phyloP scores from a whole-genome alignment of 2,888 invertebrate species.

The Steinernema hermaphroditum region DNA sequence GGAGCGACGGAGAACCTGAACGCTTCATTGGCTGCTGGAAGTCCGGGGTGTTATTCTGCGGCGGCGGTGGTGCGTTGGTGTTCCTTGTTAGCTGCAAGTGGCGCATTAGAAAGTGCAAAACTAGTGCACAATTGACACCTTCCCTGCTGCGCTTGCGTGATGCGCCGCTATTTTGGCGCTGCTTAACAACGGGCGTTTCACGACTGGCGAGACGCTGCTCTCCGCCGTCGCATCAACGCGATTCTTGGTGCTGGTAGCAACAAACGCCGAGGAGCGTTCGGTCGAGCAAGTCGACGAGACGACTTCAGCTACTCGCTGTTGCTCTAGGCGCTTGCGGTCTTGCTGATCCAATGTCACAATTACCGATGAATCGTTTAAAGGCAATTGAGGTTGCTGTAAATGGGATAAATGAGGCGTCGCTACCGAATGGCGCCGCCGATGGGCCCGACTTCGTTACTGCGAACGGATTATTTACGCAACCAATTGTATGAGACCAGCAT shows the following conservation, averaged over 20 bases:
- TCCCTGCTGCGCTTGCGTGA: conserved; percentile 25
- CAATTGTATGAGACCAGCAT: neutral
- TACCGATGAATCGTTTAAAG: conserved; percentile 22
- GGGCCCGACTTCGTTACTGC: neutral
- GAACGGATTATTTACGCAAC: neutral
- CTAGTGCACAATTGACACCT: conserved; percentile 16
- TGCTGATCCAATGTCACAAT: conserved; percentile 25
- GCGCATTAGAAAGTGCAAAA: conserved; percentile 10
- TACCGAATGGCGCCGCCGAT: too few species aligned
- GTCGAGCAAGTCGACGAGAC: conserved; percentile 26
- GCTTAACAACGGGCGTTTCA: conserved; percentile 22
- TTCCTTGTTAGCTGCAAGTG: neutral
- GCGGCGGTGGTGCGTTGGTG: too few species aligned
- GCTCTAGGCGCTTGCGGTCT: conserved; percentile 13
- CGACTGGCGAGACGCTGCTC: neutral
- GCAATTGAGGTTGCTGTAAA: conserved; percentile 26
- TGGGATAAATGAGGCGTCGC: neutral
- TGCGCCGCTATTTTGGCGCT: neutral
- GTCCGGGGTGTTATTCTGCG: neutral
- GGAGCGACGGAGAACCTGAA: neutral
- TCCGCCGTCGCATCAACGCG: conserved; percentile 11
- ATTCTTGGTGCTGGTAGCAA: conserved; percentile 8
- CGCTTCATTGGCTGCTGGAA: conserved; percentile 2
- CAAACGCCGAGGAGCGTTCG: conserved; percentile 18
- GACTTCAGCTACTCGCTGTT: conserved; percentile 1